Conservation (phyloP, 2,797 vertebrate species). For the Clarias laeviceps region DNA sequence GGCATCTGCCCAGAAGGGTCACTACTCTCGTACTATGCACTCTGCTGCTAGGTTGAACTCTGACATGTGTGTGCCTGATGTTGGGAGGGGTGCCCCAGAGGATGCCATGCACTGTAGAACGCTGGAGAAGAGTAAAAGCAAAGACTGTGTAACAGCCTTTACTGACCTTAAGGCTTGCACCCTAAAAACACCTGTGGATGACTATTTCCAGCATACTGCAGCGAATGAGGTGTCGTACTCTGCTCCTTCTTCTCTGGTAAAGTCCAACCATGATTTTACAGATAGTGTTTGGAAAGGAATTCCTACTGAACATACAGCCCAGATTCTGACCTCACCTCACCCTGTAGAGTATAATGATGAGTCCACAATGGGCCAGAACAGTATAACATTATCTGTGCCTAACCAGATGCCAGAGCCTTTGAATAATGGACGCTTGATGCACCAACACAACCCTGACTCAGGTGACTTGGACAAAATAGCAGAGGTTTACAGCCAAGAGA, state of each 20-base stretch:
- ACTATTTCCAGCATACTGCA: slow-evolving; percentile 92
- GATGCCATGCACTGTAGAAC: slow-evolving; percentile 75
- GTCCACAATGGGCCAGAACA: slow-evolving; percentile 79
- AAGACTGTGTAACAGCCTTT: slow-evolving; percentile 80
- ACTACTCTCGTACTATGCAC: slow-evolving; percentile 84
- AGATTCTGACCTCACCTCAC: slow-evolving; percentile 78
- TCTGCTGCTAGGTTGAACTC: slow-evolving; percentile 79
- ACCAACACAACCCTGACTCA: slow-evolving; percentile 81
- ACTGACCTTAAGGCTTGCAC: slow-evolving; percentile 82
- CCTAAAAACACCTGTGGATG: slow-evolving; percentile 82
- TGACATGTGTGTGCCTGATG: slow-evolving; percentile 83
- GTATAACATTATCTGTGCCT: slow-evolving; percentile 72
- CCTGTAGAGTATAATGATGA: slow-evolving; percentile 86
- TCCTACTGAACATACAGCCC: slow-evolving; percentile 77
- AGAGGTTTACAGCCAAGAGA: slow-evolving; percentile 96
- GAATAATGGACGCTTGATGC: slow-evolving; percentile 83
- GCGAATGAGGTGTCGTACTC: slow-evolving; percentile 87
- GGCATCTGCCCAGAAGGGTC: slow-evolving; percentile 79
- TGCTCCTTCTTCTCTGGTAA: slow-evolving; percentile 82
- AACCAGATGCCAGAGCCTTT: slow-evolving; percentile 80
- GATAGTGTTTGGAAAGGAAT: slow-evolving; percentile 80
- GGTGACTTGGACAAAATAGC: slow-evolving; percentile 89
- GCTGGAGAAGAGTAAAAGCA: slow-evolving; percentile 85
- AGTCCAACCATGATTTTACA: slow-evolving; percentile 83
- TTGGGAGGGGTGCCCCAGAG: slow-evolving; percentile 74